A percentile compares a stretch with the other conserved stretches of the same genome.
These are phyloP conservation scores for Crotalus tigris DNA, from an alignment of 2,113 vertebrate genomes.

Conservation along the genomic window DNA sequence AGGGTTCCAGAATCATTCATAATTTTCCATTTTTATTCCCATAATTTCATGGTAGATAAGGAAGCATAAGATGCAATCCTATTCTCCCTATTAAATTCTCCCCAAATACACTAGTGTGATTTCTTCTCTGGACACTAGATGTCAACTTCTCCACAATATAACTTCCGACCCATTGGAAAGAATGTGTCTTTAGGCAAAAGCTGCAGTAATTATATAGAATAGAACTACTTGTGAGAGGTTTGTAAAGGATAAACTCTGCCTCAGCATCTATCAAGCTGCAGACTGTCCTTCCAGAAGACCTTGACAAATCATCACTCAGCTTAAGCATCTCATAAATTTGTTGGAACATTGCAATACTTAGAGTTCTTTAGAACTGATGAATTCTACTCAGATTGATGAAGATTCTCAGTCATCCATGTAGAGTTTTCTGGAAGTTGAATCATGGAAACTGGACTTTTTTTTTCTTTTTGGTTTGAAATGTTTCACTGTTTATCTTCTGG, in stretches of 20 bases:
- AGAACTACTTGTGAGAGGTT: not conserved
- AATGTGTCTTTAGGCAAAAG: not conserved
- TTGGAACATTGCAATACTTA: not conserved
- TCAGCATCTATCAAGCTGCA: not conserved
- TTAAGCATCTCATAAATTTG: not conserved
- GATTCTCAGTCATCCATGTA: not conserved
- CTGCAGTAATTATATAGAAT: not conserved
- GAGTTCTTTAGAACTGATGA: not conserved
- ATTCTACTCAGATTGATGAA: not conserved
- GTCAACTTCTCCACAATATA: slow-evolving; percentile 59
- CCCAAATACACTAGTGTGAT: slow-evolving; percentile 46
- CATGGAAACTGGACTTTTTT: not conserved
- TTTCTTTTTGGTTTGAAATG: not conserved
- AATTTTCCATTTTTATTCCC: not conserved
- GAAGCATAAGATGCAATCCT: not conserved
- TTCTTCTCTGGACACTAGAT: slow-evolving; percentile 68
- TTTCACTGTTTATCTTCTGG: not conserved
- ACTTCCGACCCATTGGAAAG: not conserved
- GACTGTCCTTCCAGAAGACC: not conserved
- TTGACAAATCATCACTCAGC: not conserved
- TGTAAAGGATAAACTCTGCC: not conserved
- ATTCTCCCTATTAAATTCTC: not conserved
- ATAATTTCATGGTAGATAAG: not conserved
- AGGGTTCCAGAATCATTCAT: not conserved
- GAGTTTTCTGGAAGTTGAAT: not conserved